A percentile compares a stretch with the other conserved stretches of the same genome.
Evolutionary conservation across 2,888 invertebrate species (phyloP).

Genomic region (Bellardia pandia): DNA sequence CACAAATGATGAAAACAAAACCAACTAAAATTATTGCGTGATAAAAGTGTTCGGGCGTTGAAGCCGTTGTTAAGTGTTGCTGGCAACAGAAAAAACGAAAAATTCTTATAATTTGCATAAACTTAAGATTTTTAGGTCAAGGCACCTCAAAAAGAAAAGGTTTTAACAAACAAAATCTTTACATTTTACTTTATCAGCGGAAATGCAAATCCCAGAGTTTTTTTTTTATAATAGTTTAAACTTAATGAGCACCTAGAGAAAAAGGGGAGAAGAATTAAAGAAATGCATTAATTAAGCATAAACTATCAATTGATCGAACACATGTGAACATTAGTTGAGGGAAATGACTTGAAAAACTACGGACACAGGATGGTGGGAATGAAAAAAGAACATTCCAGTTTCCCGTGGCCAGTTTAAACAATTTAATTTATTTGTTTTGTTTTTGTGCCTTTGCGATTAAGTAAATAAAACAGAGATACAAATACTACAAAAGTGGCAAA

Average conservation of each 20-base stretch:
- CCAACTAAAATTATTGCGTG: constrained; percentile 70
- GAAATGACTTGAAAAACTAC: constrained; percentile 35
- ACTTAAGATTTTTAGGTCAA: constrained; percentile 65
- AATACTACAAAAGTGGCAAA: neutral
- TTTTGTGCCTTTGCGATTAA: constrained; percentile 14
- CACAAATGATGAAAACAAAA: constrained; percentile 58
- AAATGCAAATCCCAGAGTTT: constrained; percentile 56
- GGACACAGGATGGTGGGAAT: constrained; percentile 38
- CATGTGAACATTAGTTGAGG: constrained; percentile 23
- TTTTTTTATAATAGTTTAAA: constrained; percentile 31
- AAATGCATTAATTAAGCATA: constrained; percentile 65
- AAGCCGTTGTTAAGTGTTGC: constrained; percentile 46
- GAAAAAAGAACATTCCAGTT: constrained; percentile 33
- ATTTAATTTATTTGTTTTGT: constrained; percentile 33
- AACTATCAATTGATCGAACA: constrained; percentile 58
- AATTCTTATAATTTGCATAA: constrained; percentile 63
- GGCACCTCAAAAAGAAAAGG: constrained; percentile 50
- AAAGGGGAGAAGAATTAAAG: constrained; percentile 57
- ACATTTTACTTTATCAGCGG: constrained; percentile 47
- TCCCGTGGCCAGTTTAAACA: constrained; percentile 10
- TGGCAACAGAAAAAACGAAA: constrained; percentile 34
- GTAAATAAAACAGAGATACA: constrained; percentile 29
- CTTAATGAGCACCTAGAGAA: neutral
- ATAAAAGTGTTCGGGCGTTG: constrained; percentile 69
- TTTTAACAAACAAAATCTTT: constrained; percentile 21